A percentile compares a stretch with the other conserved stretches of the same genome.
phyloP scores from a whole-genome alignment of 2,797 vertebrate genomes.

The Enteromius unitaeniatus region DNA sequence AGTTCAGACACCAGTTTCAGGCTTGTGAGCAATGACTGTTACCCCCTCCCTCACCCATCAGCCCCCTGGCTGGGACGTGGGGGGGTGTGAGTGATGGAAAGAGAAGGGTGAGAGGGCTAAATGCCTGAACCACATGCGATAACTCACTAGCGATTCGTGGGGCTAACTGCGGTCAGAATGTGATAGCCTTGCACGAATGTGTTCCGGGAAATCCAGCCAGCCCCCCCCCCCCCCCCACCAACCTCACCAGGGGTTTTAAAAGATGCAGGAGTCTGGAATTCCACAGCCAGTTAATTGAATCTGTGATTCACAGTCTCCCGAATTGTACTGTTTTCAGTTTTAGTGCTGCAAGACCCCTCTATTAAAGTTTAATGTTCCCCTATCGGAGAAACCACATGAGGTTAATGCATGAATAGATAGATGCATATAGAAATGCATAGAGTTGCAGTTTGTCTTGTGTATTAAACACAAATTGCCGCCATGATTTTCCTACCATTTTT shows the following conservation, averaged over 20 bases:
- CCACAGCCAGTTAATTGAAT: constrained; percentile 50
- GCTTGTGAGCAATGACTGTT: constrained; percentile 32
- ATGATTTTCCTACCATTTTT: constrained; percentile 42
- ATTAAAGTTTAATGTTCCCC: constrained; percentile 34
- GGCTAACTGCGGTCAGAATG: constrained; percentile 58
- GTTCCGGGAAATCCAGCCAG: constrained; percentile 65
- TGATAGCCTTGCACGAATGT: constrained; percentile 65
- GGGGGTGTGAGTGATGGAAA: constrained; percentile 39
- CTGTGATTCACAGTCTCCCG: constrained; percentile 1
- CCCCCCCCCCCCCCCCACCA: constrained; percentile 19
- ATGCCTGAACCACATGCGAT: constrained; percentile 62
- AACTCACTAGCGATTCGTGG: constrained; percentile 68
- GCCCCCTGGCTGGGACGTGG: constrained; percentile 22
- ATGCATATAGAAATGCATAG: background rate
- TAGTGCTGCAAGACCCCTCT: background rate
- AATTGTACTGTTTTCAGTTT: background rate
- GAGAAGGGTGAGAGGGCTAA: constrained; percentile 55
- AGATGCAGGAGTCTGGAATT: constrained; percentile 47
- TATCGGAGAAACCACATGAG: background rate
- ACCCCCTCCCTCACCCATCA: constrained; percentile 2
- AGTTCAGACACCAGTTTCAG: constrained; percentile 23
- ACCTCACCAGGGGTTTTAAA: constrained; percentile 45
- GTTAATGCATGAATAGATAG: constrained; percentile 14
- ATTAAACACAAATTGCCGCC: constrained; percentile 21
- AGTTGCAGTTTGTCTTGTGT: constrained; percentile 15